These are phyloP conservation scores for Lithobius niger DNA, from an alignment of 1,140 invertebrate genomes.

Conservation along the genomic window DNA sequence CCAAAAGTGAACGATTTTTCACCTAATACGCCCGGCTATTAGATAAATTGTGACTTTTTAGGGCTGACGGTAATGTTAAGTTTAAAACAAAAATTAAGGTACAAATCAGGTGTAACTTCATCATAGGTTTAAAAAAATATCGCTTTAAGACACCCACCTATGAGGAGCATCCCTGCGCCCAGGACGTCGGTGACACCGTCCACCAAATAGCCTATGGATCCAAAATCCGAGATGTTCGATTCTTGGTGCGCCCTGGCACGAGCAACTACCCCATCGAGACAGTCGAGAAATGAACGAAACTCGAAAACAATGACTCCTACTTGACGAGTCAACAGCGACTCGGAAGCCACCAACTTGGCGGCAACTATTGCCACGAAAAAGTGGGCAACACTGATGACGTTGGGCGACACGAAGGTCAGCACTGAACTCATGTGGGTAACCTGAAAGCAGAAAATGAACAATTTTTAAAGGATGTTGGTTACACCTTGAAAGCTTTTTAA, in stretches of 20 bases:
- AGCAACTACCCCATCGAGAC: slow-evolving; percentile 63
- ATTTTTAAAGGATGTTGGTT: too few species aligned
- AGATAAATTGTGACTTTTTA: too few species aligned
- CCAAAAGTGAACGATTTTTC: too few species aligned
- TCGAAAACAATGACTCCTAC: slow-evolving; percentile 57
- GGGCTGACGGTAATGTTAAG: too few species aligned
- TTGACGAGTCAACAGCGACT: slow-evolving; percentile 47
- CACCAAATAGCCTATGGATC: slow-evolving; percentile 49
- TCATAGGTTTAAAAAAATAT: slow-evolving; percentile 36
- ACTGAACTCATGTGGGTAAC: slow-evolving; percentile 39
- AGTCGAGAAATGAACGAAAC: slow-evolving; percentile 58
- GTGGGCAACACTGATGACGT: slow-evolving; percentile 59
- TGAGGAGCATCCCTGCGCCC: slow-evolving; percentile 34
- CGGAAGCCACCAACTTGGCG: slow-evolving; percentile 51
- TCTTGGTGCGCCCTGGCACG: slow-evolving; percentile 32
- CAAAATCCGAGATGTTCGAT: slow-evolving; percentile 43
- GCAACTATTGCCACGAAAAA: slow-evolving; percentile 52
- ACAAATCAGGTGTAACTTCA: slow-evolving; percentile 30
- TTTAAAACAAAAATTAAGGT: not conserved
- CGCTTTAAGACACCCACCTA: slow-evolving; percentile 31
- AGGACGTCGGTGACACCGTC: slow-evolving; percentile 39
- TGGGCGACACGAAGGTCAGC: slow-evolving; percentile 54
- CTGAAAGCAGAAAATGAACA: slow-evolving; percentile 8
- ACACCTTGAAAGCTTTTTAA: too few species aligned
- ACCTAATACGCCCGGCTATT: too few species aligned